Conservation (phyloP, 2,797 vertebrate species). For the Lutjanus campechanus region DNA sequence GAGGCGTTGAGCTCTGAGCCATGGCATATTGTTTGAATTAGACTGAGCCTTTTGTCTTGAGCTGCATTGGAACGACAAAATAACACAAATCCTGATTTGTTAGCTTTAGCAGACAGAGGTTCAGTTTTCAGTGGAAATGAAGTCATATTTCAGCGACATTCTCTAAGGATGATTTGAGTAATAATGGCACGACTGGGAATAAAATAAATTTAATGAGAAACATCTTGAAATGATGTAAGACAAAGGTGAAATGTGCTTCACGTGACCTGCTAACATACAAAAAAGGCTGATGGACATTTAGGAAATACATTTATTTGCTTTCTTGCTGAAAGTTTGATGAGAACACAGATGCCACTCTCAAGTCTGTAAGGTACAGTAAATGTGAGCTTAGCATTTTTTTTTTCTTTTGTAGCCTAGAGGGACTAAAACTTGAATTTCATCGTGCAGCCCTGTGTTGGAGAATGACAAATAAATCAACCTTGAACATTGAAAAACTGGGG, state of each 20-base stretch:
- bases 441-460: too few species aligned
- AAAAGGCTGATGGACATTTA: slow-evolving; percentile 18
- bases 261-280: slow-evolving; percentile 9
- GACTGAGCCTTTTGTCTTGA: slow-evolving; percentile 57
- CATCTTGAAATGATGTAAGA: slow-evolving; percentile 43
- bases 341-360: background rate
- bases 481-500: too few species aligned
- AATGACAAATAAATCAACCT: too few species aligned
- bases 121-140: slow-evolving; percentile 49
- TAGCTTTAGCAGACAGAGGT: slow-evolving; percentile 38
- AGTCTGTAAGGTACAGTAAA: background rate
- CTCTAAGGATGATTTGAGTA: slow-evolving; percentile 44
- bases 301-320: background rate
- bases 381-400: background rate
- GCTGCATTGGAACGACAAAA: slow-evolving; percentile 49
- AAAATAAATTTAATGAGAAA: slow-evolving; percentile 34
- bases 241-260: slow-evolving; percentile 43
- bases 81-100: slow-evolving; percentile 59
- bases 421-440: background rate
- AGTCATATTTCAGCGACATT: slow-evolving; percentile 58
- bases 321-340: too few species aligned
- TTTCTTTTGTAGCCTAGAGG: background rate
- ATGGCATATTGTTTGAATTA: slow-evolving; percentile 66
- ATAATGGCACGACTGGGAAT: slow-evolving; percentile 40
- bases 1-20: slow-evolving; percentile 30